phyloP scores from a whole-genome alignment of 1,140 invertebrate species.

The Agraylea sexmaculata region DNA sequence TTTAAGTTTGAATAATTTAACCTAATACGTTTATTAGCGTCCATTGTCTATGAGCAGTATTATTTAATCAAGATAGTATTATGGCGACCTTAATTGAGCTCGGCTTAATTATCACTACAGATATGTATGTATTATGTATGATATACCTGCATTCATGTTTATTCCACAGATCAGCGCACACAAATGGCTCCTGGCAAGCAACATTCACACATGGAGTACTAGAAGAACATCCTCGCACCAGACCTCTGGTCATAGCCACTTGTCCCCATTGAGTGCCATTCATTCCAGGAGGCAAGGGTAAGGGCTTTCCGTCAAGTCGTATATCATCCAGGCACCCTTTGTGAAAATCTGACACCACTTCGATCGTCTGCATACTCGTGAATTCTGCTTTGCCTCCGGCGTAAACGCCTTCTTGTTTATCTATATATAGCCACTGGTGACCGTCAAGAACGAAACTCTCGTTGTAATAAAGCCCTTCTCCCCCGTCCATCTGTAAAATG shows the following conservation, averaged over 20 bases:
- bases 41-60: constrained; percentile 1
- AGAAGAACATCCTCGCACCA: constrained; percentile 82
- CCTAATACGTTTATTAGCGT: constrained; percentile 2
- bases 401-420: constrained; percentile 89
- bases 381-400: constrained; percentile 92
- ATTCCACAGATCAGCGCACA: constrained; percentile 93
- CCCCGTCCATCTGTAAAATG: constrained; percentile 83
- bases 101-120: too few species aligned
- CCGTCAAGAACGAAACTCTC: constrained; percentile 84
- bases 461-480: constrained; percentile 88
- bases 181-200: constrained; percentile 83
- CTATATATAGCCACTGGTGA: constrained; percentile 83
- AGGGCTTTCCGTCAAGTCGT: constrained; percentile 79
- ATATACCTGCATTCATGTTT: constrained; percentile 96
- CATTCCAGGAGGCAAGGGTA: constrained; percentile 83
- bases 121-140: too few species aligned
- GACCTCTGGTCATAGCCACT: constrained; percentile 82
- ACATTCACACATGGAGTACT: constrained; percentile 89
- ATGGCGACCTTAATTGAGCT: too few species aligned
- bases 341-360: constrained; percentile 88
- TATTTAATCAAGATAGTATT: constrained; percentile 36
- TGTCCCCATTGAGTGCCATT: constrained; percentile 91
- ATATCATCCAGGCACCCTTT: constrained; percentile 56
- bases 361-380: constrained; percentile 80
- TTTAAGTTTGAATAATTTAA: background rate